phyloP scores from a whole-genome alignment of 2,113 vertebrate species.

The Chaetodon trifascialis region DNA sequence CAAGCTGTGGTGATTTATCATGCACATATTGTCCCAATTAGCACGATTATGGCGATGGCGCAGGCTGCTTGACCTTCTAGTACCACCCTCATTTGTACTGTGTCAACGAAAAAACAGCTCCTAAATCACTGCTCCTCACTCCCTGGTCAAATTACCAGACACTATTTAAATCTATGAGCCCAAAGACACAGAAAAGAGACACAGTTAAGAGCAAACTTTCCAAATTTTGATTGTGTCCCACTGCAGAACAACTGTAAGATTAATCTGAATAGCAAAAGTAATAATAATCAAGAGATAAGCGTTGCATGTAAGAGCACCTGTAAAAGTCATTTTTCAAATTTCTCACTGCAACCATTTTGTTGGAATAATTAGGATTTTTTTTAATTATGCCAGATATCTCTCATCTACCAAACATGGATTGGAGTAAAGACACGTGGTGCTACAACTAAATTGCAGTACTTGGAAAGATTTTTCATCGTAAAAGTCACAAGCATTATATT shows the following conservation, averaged over 20 bases:
- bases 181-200: conserved; percentile 49
- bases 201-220: conserved; percentile 34
- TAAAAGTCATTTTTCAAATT: background rate
- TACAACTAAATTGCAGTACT: background rate
- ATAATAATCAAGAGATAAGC: background rate
- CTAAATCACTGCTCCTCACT: conserved; percentile 81
- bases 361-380: background rate
- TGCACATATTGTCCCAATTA: conserved; percentile 79
- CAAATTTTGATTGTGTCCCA: conserved; percentile 8
- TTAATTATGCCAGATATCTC: background rate
- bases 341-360: background rate
- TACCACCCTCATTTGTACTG: conserved; percentile 64
- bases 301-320: background rate
- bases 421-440: background rate
- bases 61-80: conserved; percentile 68
- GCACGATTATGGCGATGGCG: conserved; percentile 69
- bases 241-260: conserved; percentile 12
- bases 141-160: conserved; percentile 42
- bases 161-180: conserved; percentile 47
- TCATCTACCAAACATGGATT: background rate
- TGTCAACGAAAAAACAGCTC: conserved; percentile 74
- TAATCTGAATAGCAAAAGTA: background rate
- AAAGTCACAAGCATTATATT: background rate
- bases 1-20: conserved; percentile 70
- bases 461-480: background rate